phyloP scores from a whole-genome alignment of 2,888 invertebrate genomes.

The Brachyopa scutellaris region DNA sequence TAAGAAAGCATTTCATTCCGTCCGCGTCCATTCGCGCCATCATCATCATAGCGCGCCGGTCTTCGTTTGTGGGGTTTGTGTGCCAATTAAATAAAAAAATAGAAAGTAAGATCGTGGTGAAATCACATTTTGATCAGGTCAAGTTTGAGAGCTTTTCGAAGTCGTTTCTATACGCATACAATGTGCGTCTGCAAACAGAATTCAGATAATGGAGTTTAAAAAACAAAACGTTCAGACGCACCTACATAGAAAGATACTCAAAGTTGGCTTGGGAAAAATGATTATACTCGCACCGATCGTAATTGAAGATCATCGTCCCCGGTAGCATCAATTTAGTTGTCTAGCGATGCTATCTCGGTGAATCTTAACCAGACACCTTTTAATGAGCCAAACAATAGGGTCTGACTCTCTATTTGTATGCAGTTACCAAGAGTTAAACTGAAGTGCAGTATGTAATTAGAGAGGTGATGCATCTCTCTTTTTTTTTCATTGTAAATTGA shows the following conservation, averaged over 20 bases:
- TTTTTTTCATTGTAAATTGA: not conserved
- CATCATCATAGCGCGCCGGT: too few species aligned
- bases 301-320: conserved; percentile 1
- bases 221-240: conserved; percentile 6
- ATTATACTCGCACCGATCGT: not conserved
- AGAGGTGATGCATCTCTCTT: conserved; percentile 31
- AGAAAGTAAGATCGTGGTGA: conserved; percentile 55
- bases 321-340: not conserved
- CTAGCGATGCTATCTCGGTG: not conserved
- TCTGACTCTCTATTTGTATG: not conserved
- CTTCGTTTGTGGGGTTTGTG: conserved; percentile 22
- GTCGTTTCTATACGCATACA: conserved; percentile 1
- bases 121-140: conserved; percentile 42
- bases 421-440: not conserved
- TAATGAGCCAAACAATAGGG: not conserved
- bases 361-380: not conserved
- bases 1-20: conserved; percentile 24
- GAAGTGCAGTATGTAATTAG: conserved; percentile 33
- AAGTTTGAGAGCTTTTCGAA: conserved; percentile 37
- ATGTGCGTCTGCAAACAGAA: not conserved
- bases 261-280: not conserved
- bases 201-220: not conserved
- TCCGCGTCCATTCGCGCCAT: too few species aligned
- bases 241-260: too few species aligned
- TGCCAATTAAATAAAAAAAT: conserved; percentile 51